Percentiles rank a stretch among this genome's conserved stretches.
phyloP scores from a whole-genome alignment of 2,888 invertebrate genomes.

The Caenorhabditis wallacei region DNA sequence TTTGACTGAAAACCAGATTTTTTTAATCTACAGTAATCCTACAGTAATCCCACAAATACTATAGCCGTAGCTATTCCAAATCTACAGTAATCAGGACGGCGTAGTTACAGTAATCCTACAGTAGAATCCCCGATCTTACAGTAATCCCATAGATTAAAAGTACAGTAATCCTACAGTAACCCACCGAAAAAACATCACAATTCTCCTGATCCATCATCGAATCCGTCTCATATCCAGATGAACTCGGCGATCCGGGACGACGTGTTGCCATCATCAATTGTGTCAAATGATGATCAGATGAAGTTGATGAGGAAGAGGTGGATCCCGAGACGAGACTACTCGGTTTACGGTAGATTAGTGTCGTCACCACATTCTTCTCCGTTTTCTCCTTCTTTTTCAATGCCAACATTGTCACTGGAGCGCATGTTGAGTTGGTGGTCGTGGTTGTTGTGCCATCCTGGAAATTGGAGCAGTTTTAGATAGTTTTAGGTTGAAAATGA shows the following conservation, averaged over 20 bases:
- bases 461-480: too few species aligned
- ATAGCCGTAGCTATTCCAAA: too few species aligned
- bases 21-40: too few species aligned
- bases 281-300: neutral
- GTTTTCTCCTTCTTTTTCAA: conserved; percentile 55
- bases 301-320: neutral
- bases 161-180: too few species aligned
- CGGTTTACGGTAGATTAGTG: conserved; percentile 58
- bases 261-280: neutral
- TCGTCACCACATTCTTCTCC: conserved; percentile 54
- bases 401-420: conserved; percentile 59
- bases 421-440: neutral
- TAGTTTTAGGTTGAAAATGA: too few species aligned
- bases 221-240: conserved; percentile 62
- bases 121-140: too few species aligned
- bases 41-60: too few species aligned
- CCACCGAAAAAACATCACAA: conserved; percentile 52
- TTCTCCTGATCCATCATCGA: conserved; percentile 56
- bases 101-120: too few species aligned
- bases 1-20: too few species aligned
- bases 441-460: too few species aligned
- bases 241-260: conserved; percentile 50
- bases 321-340: conserved; percentile 8
- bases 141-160: too few species aligned
- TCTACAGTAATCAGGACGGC: too few species aligned